phyloP scores from a whole-genome alignment of 2,888 invertebrate species.

The Drosophila kambysellisi region DNA sequence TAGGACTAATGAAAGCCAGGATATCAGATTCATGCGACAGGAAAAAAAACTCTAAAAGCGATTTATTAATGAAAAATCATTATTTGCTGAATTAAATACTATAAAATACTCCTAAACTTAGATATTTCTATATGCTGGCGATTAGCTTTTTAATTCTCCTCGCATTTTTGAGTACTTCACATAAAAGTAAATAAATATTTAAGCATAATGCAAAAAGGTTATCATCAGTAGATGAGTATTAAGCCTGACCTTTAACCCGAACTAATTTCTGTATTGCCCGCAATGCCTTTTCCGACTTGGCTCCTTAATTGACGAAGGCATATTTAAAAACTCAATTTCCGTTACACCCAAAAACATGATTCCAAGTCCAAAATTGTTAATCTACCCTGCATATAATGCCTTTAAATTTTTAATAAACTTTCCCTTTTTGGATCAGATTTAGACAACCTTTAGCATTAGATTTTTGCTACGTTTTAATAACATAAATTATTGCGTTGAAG shows the following conservation, averaged over 20 bases:
- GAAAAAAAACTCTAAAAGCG: not conserved
- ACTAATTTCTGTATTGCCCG: not conserved
- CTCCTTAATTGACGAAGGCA: not conserved
- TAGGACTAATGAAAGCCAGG: slow-evolving; percentile 38
- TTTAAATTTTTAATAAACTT: slow-evolving; percentile 28
- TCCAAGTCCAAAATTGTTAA: not conserved
- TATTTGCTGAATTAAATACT: not conserved
- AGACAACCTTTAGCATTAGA: not conserved
- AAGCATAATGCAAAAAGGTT: not conserved
- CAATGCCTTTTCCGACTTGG: not conserved
- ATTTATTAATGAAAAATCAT: not conserved
- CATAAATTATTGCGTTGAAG: slow-evolving; percentile 12
- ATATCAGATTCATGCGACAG: slow-evolving; percentile 16
- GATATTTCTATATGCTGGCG: not conserved
- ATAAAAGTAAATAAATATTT: not conserved
- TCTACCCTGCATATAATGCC: not conserved
- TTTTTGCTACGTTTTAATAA: slow-evolving; percentile 25
- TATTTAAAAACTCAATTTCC: slow-evolving; percentile 40
- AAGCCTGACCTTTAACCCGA: not conserved
- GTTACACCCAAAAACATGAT: slow-evolving; percentile 1
- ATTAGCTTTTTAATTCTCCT: not conserved
- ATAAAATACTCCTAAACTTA: no score
- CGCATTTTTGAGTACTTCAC: not conserved
- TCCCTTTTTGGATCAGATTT: not conserved
- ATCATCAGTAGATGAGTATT: not conserved